These are phyloP conservation scores for Criorhina ranunculi DNA, from an alignment of 2,888 invertebrate species.

Conservation along the genomic window DNA sequence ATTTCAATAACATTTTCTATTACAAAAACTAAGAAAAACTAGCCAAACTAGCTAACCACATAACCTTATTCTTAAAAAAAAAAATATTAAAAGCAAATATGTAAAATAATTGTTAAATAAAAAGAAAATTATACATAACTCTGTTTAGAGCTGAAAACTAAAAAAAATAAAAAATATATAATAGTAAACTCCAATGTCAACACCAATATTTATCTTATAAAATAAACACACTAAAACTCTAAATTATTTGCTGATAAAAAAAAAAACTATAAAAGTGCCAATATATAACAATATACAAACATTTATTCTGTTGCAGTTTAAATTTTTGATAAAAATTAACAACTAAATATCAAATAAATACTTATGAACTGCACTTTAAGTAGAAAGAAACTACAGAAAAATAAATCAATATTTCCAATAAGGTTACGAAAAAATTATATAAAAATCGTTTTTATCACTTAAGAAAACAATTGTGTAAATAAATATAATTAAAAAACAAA, in stretches of 20 bases:
- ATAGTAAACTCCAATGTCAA: constrained; percentile 3
- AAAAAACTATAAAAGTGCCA: constrained; percentile 12
- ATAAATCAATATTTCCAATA: constrained; percentile 36
- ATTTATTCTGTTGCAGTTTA: not conserved
- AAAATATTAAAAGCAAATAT: not conserved
- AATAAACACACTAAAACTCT: not conserved
- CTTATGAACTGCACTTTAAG: constrained; percentile 69
- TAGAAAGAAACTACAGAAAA: not conserved
- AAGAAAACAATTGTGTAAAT: constrained; percentile 41
- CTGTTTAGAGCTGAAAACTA: not conserved
- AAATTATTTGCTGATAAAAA: constrained; percentile 6
- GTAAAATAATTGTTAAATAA: not conserved
- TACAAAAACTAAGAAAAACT: not conserved
- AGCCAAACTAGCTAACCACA: constrained; percentile 16
- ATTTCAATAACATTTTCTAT: not conserved
- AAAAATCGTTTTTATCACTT: constrained; percentile 32
- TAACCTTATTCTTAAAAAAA: not conserved
- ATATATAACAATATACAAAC: not conserved
- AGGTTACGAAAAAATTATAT: constrained; percentile 9
- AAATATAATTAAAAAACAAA: constrained; percentile 46
- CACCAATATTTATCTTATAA: constrained; percentile 21
- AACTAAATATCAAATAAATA: constrained; percentile 22
- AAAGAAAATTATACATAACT: constrained; percentile 4
- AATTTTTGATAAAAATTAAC: constrained; percentile 2
- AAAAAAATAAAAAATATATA: too few species aligned